Evolutionary conservation across 2,113 vertebrate species (phyloP).

Genomic region (Clarias macrocephalus): DNA sequence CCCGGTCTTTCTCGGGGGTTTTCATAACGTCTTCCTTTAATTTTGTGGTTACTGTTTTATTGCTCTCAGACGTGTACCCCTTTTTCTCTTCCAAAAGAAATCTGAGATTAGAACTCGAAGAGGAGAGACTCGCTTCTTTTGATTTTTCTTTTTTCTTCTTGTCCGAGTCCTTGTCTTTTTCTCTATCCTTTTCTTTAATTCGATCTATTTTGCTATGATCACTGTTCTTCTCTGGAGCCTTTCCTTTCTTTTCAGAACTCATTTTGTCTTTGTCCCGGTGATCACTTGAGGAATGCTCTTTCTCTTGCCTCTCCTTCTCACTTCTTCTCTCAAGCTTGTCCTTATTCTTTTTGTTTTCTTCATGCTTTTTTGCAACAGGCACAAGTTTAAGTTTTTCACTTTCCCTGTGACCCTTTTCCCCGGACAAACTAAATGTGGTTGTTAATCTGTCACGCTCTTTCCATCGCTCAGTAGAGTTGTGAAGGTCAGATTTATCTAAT

Average conservation of each 20-base stretch:
- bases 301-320: slow-evolving; percentile 85
- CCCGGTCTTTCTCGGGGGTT: slow-evolving; percentile 88
- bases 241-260: slow-evolving; percentile 81
- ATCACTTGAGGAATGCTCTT: slow-evolving; percentile 79
- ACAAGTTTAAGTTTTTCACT: slow-evolving; percentile 82
- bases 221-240: slow-evolving; percentile 78
- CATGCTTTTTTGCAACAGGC: slow-evolving; percentile 77
- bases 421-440: slow-evolving; percentile 67
- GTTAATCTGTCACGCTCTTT: slow-evolving; percentile 76
- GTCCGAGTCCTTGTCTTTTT: slow-evolving; percentile 85
- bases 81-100: slow-evolving; percentile 84
- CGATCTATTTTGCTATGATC: slow-evolving; percentile 84
- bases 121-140: slow-evolving; percentile 69
- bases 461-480: slow-evolving; percentile 80
- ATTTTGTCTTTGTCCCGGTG: slow-evolving; percentile 83
- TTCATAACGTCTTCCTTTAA: slow-evolving; percentile 86
- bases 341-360: slow-evolving; percentile 87
- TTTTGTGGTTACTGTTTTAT: slow-evolving; percentile 77
- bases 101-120: slow-evolving; percentile 76
- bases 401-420: slow-evolving; percentile 87
- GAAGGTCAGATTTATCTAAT: slow-evolving; percentile 81
- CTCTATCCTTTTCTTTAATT: slow-evolving; percentile 77
- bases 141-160: slow-evolving; percentile 84
- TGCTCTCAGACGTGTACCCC: slow-evolving; percentile 72
- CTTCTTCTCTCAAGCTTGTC: slow-evolving; percentile 87